Conservation (phyloP, 2,797 vertebrate species). For the Falco rusticolus region DNA sequence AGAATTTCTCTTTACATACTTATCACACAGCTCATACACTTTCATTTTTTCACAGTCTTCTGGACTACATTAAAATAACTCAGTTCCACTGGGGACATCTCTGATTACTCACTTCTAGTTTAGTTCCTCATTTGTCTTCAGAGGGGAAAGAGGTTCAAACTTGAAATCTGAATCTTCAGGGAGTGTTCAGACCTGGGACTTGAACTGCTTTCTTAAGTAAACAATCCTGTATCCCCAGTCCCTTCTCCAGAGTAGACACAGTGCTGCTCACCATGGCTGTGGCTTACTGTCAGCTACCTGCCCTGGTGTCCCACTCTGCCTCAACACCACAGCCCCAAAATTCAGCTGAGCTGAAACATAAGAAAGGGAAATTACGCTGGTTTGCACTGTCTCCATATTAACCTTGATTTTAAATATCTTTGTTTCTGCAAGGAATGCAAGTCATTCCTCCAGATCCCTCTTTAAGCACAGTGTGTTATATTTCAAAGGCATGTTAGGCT, state of each 20-base stretch:
- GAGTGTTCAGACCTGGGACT: background rate
- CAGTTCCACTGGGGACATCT: background rate
- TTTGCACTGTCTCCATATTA: background rate
- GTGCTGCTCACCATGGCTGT: background rate
- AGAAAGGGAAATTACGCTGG: background rate
- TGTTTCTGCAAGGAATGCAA: background rate
- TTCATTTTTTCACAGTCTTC: background rate
- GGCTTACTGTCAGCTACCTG: background rate
- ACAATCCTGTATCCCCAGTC: background rate
- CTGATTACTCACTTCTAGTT: background rate
- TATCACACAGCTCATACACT: background rate
- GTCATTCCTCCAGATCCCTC: background rate
- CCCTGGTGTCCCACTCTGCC: background rate
- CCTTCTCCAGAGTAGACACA: background rate
- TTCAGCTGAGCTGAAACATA: background rate
- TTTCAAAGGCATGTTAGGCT: conserved; percentile 12
- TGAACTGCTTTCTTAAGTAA: background rate
- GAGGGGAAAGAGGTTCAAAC: background rate
- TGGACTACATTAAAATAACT: conserved; percentile 39
- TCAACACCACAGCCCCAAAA: background rate
- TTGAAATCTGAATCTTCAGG: background rate
- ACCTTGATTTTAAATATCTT: background rate
- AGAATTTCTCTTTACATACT: background rate
- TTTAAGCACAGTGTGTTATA: background rate
- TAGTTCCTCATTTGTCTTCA: background rate